phyloP scores from a whole-genome alignment of 2,113 vertebrate genomes.

The Cynoglossus semilaevis region DNA sequence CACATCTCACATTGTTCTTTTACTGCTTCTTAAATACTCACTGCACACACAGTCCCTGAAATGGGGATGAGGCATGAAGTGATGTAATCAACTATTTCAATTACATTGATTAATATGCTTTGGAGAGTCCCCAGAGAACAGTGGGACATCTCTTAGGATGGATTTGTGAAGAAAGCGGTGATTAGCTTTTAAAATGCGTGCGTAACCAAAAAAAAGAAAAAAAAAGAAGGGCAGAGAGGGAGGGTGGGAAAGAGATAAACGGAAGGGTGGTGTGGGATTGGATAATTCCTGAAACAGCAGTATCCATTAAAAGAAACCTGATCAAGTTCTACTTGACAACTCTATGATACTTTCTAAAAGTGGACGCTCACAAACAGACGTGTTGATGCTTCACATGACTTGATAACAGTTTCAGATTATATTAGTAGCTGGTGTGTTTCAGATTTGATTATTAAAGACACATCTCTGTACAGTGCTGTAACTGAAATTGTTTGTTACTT shows the following conservation, averaged over 20 bases:
- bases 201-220: not conserved
- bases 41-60: slow-evolving; percentile 46
- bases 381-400: too few relatives aligned
- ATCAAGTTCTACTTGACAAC: slow-evolving; percentile 22
- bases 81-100: slow-evolving; percentile 72
- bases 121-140: slow-evolving; percentile 56
- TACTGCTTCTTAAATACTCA: slow-evolving; percentile 41
- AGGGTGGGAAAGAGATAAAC: not conserved
- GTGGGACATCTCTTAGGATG: slow-evolving; percentile 56
- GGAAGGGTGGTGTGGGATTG: slow-evolving; percentile 10
- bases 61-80: slow-evolving; percentile 54
- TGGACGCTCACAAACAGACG: too few relatives aligned
- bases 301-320: slow-evolving; percentile 11
- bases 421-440: too few relatives aligned
- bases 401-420: not conserved
- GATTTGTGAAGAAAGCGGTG: slow-evolving; percentile 63
- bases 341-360: slow-evolving; percentile 16
- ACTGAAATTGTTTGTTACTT: not conserved
- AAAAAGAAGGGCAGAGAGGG: too few relatives aligned
- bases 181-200: slow-evolving; percentile 52
- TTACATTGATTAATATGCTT: slow-evolving; percentile 66
- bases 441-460: slow-evolving; percentile 1
- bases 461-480: not conserved
- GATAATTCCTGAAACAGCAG: slow-evolving; percentile 55
- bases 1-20: slow-evolving; percentile 31